These are phyloP conservation scores for Bruchidius siliquastri DNA, from an alignment of 2,888 invertebrate genomes.

Conservation along the genomic window DNA sequence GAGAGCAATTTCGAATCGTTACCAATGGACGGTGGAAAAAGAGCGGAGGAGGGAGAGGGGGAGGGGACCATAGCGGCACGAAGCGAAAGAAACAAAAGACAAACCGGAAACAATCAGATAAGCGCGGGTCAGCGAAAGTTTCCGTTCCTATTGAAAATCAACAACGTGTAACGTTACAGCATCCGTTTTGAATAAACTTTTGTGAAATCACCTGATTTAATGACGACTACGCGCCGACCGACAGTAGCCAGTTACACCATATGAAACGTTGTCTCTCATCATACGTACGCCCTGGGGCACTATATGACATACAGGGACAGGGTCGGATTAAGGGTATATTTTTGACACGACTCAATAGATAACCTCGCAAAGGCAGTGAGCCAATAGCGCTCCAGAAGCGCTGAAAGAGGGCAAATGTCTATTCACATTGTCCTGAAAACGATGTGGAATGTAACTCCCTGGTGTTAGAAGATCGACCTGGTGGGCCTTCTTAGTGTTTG, in stretches of 20 bases:
- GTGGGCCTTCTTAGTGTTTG: too few relatives aligned
- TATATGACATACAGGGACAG: neutral
- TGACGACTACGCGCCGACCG: conserved; percentile 10
- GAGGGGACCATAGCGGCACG: conserved; percentile 5
- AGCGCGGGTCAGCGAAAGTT: conserved; percentile 46
- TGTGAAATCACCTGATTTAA: conserved; percentile 32
- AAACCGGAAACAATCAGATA: conserved; percentile 44
- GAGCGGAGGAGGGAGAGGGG: neutral
- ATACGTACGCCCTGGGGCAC: neutral
- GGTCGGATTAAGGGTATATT: neutral
- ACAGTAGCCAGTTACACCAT: neutral
- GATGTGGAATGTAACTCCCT: too few relatives aligned
- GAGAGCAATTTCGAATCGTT: neutral
- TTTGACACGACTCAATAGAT: too few relatives aligned
- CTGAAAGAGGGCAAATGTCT: too few relatives aligned
- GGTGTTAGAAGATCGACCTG: too few relatives aligned
- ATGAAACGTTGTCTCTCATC: neutral
- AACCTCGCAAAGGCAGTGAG: too few relatives aligned
- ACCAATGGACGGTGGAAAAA: neutral
- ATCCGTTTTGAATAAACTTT: conserved; percentile 38
- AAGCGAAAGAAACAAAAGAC: conserved; percentile 21
- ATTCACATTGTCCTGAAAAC: too few relatives aligned
- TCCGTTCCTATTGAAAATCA: conserved; percentile 48
- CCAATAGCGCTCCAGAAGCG: too few relatives aligned
- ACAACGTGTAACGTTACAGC: conserved; percentile 46